A percentile compares a stretch with the other conserved stretches of the same genome.
phyloP scores from a whole-genome alignment of 2,888 invertebrate species.

The Julus scandinavius region DNA sequence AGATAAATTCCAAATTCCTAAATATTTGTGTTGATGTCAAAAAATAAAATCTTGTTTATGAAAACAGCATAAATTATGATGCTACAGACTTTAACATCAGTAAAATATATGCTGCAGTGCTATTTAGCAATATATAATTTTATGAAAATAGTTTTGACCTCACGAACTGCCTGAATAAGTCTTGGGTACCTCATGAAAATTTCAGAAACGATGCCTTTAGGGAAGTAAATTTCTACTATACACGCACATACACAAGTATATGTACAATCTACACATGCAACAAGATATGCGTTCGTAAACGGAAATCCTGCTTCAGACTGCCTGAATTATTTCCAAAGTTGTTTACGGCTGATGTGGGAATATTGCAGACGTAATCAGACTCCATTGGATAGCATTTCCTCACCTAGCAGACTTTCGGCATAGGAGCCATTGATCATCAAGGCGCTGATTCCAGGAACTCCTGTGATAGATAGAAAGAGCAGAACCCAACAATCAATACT shows the following conservation, averaged over 20 bases:
- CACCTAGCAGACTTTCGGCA: background rate
- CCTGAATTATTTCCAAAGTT: slow-evolving; percentile 28
- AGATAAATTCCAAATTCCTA: no score
- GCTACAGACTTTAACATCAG: no score
- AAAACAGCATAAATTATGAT: no score
- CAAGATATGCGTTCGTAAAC: background rate
- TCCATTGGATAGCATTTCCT: background rate
- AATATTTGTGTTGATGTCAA: no score
- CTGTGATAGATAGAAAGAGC: background rate
- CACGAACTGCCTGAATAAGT: background rate
- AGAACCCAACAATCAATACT: background rate
- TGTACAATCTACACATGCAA: background rate
- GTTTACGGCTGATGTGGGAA: background rate
- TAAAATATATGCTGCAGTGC: no score
- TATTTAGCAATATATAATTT: no score
- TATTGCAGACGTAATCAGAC: slow-evolving; percentile 12
- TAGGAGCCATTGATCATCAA: background rate
- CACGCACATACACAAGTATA: background rate
- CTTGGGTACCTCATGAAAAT: no score
- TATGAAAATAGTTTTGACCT: no score
- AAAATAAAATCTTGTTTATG: no score
- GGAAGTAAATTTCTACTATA: background rate
- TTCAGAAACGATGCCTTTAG: no score
- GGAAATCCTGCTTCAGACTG: slow-evolving; percentile 16
- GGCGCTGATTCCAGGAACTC: background rate